phyloP scores from a whole-genome alignment of 2,113 vertebrate species.

The Desmodus rotundus region DNA sequence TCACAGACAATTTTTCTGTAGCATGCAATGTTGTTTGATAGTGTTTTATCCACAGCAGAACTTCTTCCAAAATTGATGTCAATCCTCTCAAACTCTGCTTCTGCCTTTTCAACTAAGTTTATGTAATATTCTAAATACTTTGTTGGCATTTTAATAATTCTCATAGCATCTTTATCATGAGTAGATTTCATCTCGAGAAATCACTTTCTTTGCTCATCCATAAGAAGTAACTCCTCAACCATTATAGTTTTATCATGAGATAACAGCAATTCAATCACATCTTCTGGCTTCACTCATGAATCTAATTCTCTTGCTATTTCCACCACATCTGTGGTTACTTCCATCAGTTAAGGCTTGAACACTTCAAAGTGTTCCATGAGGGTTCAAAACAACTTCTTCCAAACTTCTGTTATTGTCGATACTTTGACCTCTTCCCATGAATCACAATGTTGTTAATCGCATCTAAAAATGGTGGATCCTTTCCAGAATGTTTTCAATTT shows the following conservation, averaged over 20 bases:
- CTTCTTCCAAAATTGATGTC: too few species aligned
- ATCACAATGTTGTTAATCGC: not conserved
- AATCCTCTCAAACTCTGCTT: too few species aligned
- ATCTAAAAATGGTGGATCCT: too few species aligned
- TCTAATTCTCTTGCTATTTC: not conserved
- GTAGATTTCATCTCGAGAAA: not conserved
- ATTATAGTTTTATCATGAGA: not conserved
- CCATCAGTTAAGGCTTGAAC: not conserved
- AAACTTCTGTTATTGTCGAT: not conserved
- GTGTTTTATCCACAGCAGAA: too few species aligned
- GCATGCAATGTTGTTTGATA: not conserved
- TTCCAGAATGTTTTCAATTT: too few species aligned
- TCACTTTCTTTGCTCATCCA: not conserved
- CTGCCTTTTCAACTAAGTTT: too few species aligned
- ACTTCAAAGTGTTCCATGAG: not conserved
- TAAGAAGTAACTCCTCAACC: not conserved
- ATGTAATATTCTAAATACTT: not conserved
- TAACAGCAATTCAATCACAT: not conserved
- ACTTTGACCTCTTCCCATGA: not conserved
- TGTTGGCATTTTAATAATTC: not conserved
- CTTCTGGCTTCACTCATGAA: not conserved
- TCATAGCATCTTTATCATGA: not conserved
- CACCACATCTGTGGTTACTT: not conserved
- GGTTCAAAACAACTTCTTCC: not conserved
- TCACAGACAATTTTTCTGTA: not conserved